Evolutionary conservation across 2,113 vertebrate genomes (phyloP), one percentile per base, ranked within the genome.

Genomic region (Salvelinus fontinalis): DNA sequence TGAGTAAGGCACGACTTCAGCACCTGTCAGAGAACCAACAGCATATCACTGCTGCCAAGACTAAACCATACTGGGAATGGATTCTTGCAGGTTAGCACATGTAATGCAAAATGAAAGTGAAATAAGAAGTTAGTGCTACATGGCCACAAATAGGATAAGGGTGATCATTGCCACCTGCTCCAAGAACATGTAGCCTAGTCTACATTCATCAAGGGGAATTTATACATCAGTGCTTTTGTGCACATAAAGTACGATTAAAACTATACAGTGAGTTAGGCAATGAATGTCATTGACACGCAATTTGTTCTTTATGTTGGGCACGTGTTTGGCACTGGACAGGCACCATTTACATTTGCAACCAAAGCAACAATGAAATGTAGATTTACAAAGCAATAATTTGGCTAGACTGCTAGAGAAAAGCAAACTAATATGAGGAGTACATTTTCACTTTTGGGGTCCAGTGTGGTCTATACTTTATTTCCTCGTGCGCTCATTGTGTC

Each of bases 21-120:
- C 85, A 77, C 73, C 70, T 83, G 73, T 77, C 64, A 70, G 9
- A 44, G 2, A 69, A 3, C 82, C 67, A 75, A 66, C 26, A 74
- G 75, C 77, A 67, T 77, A 73, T 69, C 77, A 74, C 68, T 49
- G 73, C 73, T 71, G 44, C 70, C 62, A 49, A 44, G 60, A 26
- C 66, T 27, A 26, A 64, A 26, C 24, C 60, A 64, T 64, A 26
- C 18, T 51, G 31, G 75, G 18, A 4, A 66, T 20, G 34, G 24
- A 31, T 39, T 64, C 20, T 51, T 72, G 70, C 81, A 83, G 68
- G 85, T 81, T 72, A 11, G 69, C 67, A 80, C 82, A 76, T 14
- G 77, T 60, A 34, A 34, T 34, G 5, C 31, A 34, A 34, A 60
- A 60, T 60, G 11, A 60, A 20, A 20, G 18, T n/a, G 16, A 14